Conservation (phyloP, 2,888 invertebrate genomes). For the Coelopa pilipes region DNA sequence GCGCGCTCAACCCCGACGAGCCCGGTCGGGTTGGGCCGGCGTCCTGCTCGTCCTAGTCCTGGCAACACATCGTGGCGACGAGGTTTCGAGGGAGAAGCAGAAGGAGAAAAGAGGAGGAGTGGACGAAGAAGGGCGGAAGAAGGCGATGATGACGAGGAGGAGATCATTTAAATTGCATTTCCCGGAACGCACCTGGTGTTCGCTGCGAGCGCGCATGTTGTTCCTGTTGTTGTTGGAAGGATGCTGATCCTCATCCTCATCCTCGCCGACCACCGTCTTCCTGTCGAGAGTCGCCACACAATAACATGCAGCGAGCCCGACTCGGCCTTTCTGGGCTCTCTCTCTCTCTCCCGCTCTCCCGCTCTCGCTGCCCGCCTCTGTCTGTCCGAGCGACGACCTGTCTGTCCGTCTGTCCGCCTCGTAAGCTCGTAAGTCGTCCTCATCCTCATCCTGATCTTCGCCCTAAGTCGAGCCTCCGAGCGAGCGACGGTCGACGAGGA, state of each 20-base stretch:
- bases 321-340: too few relatives aligned
- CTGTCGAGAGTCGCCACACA: background rate
- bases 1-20: too few relatives aligned
- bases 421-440: background rate
- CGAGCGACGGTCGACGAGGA: too few relatives aligned
- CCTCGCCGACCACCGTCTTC: background rate
- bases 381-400: background rate
- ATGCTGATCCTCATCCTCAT: background rate
- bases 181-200: slow-evolving; percentile 28
- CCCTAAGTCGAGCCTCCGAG: too few relatives aligned
- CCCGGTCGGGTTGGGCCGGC: too few relatives aligned
- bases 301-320: too few relatives aligned
- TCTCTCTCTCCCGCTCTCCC: background rate
- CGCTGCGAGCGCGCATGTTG: background rate
- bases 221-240: background rate
- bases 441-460: slow-evolving; percentile 2
- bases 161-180: slow-evolving; percentile 29
- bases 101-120: background rate
- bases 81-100: too few relatives aligned
- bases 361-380: background rate
- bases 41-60: too few relatives aligned
- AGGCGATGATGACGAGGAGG: background rate
- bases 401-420: background rate
- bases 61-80: too few relatives aligned
- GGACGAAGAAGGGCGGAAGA: background rate